A percentile compares a stretch with the other conserved stretches of the same genome.
These are phyloP conservation scores for Mystacornis crossleyi DNA, from an alignment of 2,113 vertebrate genomes.

Conservation along the genomic window DNA sequence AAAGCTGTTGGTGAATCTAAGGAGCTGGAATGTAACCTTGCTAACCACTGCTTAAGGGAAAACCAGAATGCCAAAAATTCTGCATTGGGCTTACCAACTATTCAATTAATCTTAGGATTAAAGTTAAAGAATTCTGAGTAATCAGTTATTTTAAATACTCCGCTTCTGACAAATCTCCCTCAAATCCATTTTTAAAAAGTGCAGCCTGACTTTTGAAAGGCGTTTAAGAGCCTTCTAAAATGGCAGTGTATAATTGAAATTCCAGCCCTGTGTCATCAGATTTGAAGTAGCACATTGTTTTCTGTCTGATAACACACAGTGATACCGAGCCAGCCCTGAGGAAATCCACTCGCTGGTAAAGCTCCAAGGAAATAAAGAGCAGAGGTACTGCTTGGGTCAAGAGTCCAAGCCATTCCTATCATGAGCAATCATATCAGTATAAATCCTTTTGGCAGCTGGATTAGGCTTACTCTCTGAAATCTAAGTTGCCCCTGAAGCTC, in stretches of 20 bases:
- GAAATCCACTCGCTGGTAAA: slow-evolving; percentile 12
- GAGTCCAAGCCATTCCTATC: background rate
- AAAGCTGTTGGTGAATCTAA: background rate
- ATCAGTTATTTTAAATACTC: background rate
- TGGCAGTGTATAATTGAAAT: background rate
- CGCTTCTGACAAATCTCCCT: background rate
- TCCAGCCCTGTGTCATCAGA: background rate
- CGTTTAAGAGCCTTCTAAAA: background rate
- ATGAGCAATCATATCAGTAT: background rate
- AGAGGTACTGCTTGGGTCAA: background rate
- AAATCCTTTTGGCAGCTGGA: background rate
- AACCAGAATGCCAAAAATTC: background rate
- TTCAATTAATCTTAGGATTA: background rate
- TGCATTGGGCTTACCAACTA: background rate
- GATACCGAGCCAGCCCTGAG: background rate
- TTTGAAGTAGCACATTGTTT: background rate
- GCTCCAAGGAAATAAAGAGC: background rate
- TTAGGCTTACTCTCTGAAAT: background rate
- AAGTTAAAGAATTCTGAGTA: background rate
- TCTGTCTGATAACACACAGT: background rate
- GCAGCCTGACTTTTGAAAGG: background rate
- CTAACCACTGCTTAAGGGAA: background rate
- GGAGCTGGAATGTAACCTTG: background rate
- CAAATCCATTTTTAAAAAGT: background rate
- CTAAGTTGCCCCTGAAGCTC: background rate